phyloP scores from a whole-genome alignment of 2,888 invertebrate genomes.

The Chromoteleia sp. region DNA sequence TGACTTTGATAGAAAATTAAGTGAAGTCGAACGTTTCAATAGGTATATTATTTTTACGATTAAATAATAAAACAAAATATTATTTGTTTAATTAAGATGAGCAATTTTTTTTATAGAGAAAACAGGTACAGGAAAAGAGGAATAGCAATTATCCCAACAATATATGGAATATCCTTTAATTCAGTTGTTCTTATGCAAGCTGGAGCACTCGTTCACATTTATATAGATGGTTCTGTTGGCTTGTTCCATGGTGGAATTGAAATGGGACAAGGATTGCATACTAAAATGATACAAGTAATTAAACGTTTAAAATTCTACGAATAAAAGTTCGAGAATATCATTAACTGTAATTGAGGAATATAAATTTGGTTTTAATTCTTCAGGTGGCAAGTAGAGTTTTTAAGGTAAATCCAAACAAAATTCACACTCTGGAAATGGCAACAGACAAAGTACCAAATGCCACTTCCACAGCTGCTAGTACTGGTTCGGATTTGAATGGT shows the following conservation, averaged over 20 bases:
- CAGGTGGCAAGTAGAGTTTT: slow-evolving; percentile 90
- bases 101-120: slow-evolving; percentile 85
- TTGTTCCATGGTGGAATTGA: slow-evolving; percentile 83
- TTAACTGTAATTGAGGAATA: no score
- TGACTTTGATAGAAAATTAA: slow-evolving; percentile 87
- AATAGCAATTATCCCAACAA: slow-evolving; percentile 91
- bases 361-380: no score
- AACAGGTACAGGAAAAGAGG: slow-evolving; percentile 95
- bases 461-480: slow-evolving; percentile 93
- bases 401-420: slow-evolving; percentile 88
- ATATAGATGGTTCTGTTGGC: slow-evolving; percentile 92
- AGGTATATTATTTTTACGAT: slow-evolving; percentile 84
- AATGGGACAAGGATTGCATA: slow-evolving; percentile 96
- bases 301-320: slow-evolving; percentile 1
- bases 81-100: not conserved
- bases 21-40: slow-evolving; percentile 89
- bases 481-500: slow-evolving; percentile 94
- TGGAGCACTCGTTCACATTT: slow-evolving; percentile 93
- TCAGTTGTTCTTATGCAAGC: slow-evolving; percentile 88
- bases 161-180: slow-evolving; percentile 86
- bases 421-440: slow-evolving; percentile 92
- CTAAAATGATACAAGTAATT: slow-evolving; percentile 93
- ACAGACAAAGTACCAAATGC: slow-evolving; percentile 96
- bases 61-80: no score
- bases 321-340: no score